phyloP scores from a whole-genome alignment of 2,888 invertebrate genomes.

The Tetragnatha montana region DNA sequence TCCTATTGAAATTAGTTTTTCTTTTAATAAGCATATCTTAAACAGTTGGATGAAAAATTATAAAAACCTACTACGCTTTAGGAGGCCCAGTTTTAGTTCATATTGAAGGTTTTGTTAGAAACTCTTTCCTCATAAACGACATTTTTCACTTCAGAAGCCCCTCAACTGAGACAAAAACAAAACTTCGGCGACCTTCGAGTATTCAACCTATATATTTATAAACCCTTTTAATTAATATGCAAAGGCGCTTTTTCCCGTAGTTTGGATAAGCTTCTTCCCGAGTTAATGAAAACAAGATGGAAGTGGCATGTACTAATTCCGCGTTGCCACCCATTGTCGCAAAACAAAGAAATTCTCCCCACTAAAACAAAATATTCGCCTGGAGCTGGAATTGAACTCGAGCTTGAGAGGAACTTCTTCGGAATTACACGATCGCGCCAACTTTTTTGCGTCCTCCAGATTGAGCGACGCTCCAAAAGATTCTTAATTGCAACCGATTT shows the following conservation, averaged over 20 bases:
- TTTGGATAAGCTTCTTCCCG: not conserved
- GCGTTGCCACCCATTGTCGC: not conserved
- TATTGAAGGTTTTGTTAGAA: not conserved
- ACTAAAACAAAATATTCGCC: too few relatives aligned
- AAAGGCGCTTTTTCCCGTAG: not conserved
- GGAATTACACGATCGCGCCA: not conserved
- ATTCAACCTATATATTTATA: not conserved
- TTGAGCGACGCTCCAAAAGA: not conserved
- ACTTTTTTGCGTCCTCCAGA: not conserved
- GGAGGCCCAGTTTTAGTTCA: too few relatives aligned
- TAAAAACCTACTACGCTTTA: too few relatives aligned
- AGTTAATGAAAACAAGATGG: not conserved
- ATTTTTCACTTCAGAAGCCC: not conserved
- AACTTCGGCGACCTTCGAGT: not conserved
- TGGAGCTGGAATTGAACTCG: not conserved
- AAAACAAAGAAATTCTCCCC: not conserved
- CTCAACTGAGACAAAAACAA: not conserved
- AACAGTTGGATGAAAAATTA: too few relatives aligned
- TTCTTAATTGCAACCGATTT: not conserved
- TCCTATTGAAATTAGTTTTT: too few relatives aligned
- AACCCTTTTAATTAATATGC: slow-evolving; percentile 17
- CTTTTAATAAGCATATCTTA: too few relatives aligned
- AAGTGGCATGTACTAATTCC: not conserved
- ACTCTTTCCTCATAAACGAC: not conserved
- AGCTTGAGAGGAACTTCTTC: too few relatives aligned